These are phyloP conservation scores for Geotrupes spiniger DNA, from an alignment of 2,888 invertebrate genomes.

Conservation along the genomic window DNA sequence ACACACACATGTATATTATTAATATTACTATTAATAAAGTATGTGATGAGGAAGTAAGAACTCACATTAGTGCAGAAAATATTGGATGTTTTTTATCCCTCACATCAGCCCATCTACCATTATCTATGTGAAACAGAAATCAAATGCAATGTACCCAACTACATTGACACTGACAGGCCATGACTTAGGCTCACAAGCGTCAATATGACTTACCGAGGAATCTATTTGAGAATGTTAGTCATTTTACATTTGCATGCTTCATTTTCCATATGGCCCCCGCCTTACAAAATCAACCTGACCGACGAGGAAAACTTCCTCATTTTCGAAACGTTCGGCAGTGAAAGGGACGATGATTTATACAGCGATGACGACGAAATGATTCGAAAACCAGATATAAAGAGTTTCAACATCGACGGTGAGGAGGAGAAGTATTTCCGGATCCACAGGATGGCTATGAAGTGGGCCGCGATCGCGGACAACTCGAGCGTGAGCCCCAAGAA, in stretches of 20 bases:
- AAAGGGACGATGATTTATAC: constrained; percentile 45
- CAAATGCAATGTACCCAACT: no score
- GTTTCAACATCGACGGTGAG: constrained; percentile 32
- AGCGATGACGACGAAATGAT: constrained; percentile 50
- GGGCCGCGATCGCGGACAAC: constrained; percentile 23
- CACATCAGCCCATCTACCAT: no score
- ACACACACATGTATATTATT: no score
- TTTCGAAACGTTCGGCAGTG: constrained; percentile 41
- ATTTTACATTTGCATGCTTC: not conserved
- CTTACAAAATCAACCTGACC: constrained; percentile 43
- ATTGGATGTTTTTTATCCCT: no score
- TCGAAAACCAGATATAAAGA: constrained; percentile 35
- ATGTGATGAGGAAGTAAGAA: no score
- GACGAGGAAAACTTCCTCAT: constrained; percentile 46
- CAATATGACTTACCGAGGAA: not conserved
- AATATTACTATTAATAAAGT: no score
- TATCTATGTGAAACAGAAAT: no score
- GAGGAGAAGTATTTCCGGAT: constrained; percentile 41
- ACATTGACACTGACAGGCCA: no score
- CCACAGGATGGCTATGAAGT: constrained; percentile 41
- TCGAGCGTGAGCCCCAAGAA: constrained; percentile 4
- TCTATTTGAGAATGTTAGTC: not conserved
- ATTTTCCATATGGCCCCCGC: constrained; percentile 41
- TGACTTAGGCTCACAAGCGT: no score
- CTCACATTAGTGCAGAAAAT: no score